Evolutionary conservation across 2,797 vertebrate species (phyloP).

Genomic region (Karalla daura): DNA sequence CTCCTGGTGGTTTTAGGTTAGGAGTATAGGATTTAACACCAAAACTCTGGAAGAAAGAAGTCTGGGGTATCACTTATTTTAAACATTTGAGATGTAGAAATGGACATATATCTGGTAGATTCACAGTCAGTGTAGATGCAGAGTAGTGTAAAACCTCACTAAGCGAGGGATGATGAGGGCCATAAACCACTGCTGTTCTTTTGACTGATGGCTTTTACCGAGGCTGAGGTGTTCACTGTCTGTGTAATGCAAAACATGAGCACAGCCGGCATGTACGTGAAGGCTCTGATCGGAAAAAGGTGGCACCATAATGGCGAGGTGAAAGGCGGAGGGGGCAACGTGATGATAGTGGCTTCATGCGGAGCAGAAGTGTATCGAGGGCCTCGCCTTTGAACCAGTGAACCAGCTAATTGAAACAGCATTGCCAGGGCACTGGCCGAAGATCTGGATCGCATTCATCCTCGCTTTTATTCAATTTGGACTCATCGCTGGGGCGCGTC

Average conservation of each 20-base stretch:
- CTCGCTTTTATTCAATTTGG: conserved; percentile 81
- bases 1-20: conserved; percentile 2
- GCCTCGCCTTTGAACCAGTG: conserved; percentile 82
- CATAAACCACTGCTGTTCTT: conserved; percentile 57
- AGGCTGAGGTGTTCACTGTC: conserved; percentile 56
- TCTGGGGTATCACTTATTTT: not conserved
- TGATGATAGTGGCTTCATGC: conserved; percentile 79
- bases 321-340: conserved; percentile 67
- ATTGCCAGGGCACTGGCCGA: conserved; percentile 70
- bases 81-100: not conserved
- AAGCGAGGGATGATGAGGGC: conserved; percentile 36
- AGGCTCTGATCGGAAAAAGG: conserved; percentile 66
- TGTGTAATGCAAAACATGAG: conserved; percentile 81
- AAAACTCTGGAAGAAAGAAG: not conserved
- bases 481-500: conserved; percentile 64
- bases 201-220: conserved; percentile 72
- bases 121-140: conserved; percentile 15
- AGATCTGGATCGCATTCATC: conserved; percentile 85
- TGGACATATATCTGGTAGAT: not conserved
- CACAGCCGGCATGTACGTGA: conserved; percentile 19
- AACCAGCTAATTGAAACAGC: conserved; percentile 85
- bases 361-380: conserved; percentile 72
- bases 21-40: not conserved
- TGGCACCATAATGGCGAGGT: conserved; percentile 66
- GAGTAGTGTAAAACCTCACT: conserved; percentile 15